Evolutionary conservation across 64 coral and sea anemone species (phyloP), one percentile per base, ranked within the genome.

Genomic region (Pachyseris speciosa): DNA sequence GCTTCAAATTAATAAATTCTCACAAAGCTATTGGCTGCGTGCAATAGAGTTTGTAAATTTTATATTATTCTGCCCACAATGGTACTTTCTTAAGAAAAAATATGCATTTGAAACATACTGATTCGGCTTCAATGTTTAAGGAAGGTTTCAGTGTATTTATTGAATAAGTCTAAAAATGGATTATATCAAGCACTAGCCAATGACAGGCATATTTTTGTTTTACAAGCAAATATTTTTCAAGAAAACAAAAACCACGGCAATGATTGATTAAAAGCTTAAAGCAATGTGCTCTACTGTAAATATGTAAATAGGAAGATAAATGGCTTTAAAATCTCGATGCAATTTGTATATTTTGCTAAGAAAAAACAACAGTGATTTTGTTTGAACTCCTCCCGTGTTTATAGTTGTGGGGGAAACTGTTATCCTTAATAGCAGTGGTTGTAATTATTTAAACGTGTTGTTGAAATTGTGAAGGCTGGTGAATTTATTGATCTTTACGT

Each of bases 161-260:
- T 60, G 5, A 60, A 60, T 80, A 34, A 40, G 4, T 60, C 7
- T 37, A 24, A 34, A 80, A 60, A 57, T 60, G 52, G 52, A 60
- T 37, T 60, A 26, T 60, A 80, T n/a, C 43, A 30, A 76, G 28
- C 73, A 76, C 16, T 78, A 55, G 47, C 74, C 43, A 2, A 78
- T 78, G 29, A 26, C 52, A 61, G 53, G 77, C 51, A 37, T 80
- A 80, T 80, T 80, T 80, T 80, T 80, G 77, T 80, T 80, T 80
- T 60, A 31, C 20, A 25, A 36, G 33, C 31, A 16, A 60, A 60
- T 80, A 80, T 80, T 80, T 80, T 80, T 80, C 77, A 80, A 80
- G 34, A 80, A 78, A 78, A 80, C 50, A 3, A 4, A 60, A n/a
- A 80, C 17, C 51, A 12, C 53, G 40, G 17, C 77, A 11, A 39